Evolutionary conservation across 92 coral and sea anemone genomes (phyloP), one percentile per base, ranked within the genome.

Genomic region (Meandrina meandrites): DNA sequence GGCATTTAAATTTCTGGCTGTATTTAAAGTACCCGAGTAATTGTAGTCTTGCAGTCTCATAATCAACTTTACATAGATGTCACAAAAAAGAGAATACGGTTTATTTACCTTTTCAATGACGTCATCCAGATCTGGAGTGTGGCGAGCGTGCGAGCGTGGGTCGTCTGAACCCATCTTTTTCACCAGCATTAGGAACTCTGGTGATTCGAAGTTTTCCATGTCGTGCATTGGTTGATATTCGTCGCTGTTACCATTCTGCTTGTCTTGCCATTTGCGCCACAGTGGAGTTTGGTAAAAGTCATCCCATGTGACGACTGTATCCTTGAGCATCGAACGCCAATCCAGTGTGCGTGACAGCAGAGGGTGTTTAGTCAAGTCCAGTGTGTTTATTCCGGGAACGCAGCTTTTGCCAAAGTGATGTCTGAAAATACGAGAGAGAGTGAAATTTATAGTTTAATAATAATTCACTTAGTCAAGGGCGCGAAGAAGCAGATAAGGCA

Each of bases 361-460:
- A 9, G 76, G 76, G 32, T 85, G 82, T 12, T 64, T 47, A 0
- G 36, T 66, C 15, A 85, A 32, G 75, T 85, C 88, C 21, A 85
- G 1, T 5, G 82, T 76, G 45, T 85, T 66, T 48, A 85, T 64
- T 60, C 88, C 88, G 3, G 88, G 88, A 0, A 85, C 83, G 27
- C 88, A 85, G 76, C 88, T 85, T 18, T 85, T 35, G 17, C 82
- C 88, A 78, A 85, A 78, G 76, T 85, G 76, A 32, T 37, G 47
- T 40, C 88, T 85, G 48, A 19, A 15, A 84, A 35, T 47, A 14
- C 28, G 64, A 82, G 8, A 31, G 12, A 19, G 51, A 64, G n/a
- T n/a, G n/a, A n/a, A n/a, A 8, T 16, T 22, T 79, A 48, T 15
- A 15, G 16, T 40, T 40, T 40, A 40, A 40, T 2, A 40, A 40